These are phyloP conservation scores for Brachionus sp. DNA, from an alignment of 1,140 invertebrate species.

Conservation along the genomic window DNA sequence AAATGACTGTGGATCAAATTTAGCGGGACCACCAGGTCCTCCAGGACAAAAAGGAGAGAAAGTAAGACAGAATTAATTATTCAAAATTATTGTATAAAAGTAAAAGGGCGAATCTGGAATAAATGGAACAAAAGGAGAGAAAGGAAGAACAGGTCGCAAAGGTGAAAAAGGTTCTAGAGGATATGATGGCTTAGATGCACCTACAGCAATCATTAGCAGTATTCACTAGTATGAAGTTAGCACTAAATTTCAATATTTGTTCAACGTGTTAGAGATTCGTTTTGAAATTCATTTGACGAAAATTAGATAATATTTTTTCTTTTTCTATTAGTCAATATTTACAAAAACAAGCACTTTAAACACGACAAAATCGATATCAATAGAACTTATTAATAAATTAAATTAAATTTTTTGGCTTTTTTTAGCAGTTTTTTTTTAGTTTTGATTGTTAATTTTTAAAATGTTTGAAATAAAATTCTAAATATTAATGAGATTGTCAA, in stretches of 20 bases:
- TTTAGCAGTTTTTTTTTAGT: neutral
- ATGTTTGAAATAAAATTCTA: slow-evolving; percentile 21
- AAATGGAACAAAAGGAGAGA: neutral
- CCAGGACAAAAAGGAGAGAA: slow-evolving; percentile 34
- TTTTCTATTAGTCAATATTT: neutral
- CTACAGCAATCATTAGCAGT: neutral
- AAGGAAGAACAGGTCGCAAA: slow-evolving; percentile 6
- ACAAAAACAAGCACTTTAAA: neutral
- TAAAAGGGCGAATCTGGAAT: neutral
- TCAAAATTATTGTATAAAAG: neutral
- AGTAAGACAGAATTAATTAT: neutral
- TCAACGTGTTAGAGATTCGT: slow-evolving; percentile 15
- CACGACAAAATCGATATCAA: slow-evolving; percentile 22
- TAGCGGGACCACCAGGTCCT: neutral
- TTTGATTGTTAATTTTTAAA: slow-evolving; percentile 10
- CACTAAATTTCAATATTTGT: neutral
- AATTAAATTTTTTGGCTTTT: slow-evolving; percentile 1
- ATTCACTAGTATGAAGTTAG: neutral
- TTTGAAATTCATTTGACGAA: neutral
- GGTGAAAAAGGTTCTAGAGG: slow-evolving; percentile 24
- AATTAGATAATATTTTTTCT: neutral
- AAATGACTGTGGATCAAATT: neutral
- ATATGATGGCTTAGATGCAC: slow-evolving; percentile 25
- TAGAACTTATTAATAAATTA: slow-evolving; percentile 1
- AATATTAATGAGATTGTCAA: slow-evolving; percentile 37